These are phyloP conservation scores for Marisa cornuarietis DNA, from an alignment of 1,140 invertebrate species.

Conservation along the genomic window DNA sequence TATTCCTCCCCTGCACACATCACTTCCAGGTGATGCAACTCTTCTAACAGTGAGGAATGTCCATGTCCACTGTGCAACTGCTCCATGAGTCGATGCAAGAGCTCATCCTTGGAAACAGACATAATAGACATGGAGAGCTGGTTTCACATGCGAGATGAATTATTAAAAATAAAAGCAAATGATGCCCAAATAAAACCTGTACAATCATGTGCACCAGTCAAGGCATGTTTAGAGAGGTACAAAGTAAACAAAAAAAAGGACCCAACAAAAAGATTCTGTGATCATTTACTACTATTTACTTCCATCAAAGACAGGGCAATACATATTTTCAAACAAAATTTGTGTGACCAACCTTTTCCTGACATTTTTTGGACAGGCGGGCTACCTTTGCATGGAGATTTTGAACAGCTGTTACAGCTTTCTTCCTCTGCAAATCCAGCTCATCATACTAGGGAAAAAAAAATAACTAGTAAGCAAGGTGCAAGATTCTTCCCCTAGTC, in stretches of 20 bases:
- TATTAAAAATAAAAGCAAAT: neutral
- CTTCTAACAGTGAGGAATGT: slow-evolving; percentile 36
- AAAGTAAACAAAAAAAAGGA: neutral
- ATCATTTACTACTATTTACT: neutral
- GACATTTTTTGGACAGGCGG: slow-evolving; percentile 48
- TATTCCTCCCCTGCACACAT: slow-evolving; percentile 41
- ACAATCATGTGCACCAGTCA: no score
- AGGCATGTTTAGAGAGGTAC: neutral
- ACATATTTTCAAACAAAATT: neutral
- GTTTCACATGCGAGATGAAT: neutral
- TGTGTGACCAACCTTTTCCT: slow-evolving; percentile 41
- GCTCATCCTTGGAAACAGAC: slow-evolving; percentile 38
- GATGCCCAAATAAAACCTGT: no score
- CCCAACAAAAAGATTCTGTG: neutral
- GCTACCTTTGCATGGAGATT: slow-evolving; percentile 44
- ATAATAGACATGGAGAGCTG: no score
- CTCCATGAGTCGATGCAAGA: slow-evolving; percentile 43
- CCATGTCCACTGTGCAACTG: slow-evolving; percentile 35
- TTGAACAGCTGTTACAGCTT: slow-evolving; percentile 38
- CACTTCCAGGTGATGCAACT: slow-evolving; percentile 36
- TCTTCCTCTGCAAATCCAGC: slow-evolving; percentile 42
- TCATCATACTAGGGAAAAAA: slow-evolving; percentile 45
- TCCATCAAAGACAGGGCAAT: neutral
- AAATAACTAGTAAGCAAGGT: neutral
- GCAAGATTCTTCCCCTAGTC: no score